Conservation (phyloP, 2,888 invertebrate genomes). For the Rutpela maculata region DNA sequence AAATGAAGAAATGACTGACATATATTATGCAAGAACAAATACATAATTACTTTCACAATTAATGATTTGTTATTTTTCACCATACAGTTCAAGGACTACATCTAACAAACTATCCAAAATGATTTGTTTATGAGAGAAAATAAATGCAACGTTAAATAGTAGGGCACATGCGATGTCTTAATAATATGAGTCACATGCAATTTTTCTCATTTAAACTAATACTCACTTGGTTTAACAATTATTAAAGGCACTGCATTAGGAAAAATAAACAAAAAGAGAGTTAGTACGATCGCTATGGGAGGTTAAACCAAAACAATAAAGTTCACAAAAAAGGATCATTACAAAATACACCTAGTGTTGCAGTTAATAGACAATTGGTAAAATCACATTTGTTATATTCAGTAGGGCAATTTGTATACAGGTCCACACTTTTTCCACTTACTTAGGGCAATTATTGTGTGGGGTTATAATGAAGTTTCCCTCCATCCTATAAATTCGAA, state of each 20-base stretch:
- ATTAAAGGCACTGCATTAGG: slow-evolving; percentile 77
- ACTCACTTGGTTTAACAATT: slow-evolving; percentile 76
- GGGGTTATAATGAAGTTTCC: slow-evolving; percentile 65
- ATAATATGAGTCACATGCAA: slow-evolving; percentile 27
- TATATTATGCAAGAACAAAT: too few species aligned
- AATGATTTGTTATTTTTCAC: background rate
- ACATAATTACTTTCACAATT: background rate
- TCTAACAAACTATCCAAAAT: background rate
- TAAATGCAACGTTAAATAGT: slow-evolving; percentile 11
- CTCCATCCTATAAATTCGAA: slow-evolving; percentile 65
- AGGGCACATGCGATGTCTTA: slow-evolving; percentile 23
- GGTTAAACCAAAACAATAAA: slow-evolving; percentile 26
- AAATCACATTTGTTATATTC: slow-evolving; percentile 19
- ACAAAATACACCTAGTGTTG: slow-evolving; percentile 7
- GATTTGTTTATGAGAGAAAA: slow-evolving; percentile 10
- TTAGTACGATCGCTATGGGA: slow-evolving; percentile 50
- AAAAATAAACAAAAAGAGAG: slow-evolving; percentile 58
- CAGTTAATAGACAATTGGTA: slow-evolving; percentile 28
- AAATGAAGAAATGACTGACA: too few species aligned
- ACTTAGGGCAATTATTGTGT: slow-evolving; percentile 42
- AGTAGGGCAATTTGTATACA: slow-evolving; percentile 34
- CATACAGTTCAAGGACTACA: background rate
- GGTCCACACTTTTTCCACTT: slow-evolving; percentile 46
- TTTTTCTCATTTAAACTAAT: slow-evolving; percentile 47
- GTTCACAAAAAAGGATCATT: slow-evolving; percentile 10